phyloP scores from a whole-genome alignment of 1,140 invertebrate species.

The Vanessa atalanta region DNA sequence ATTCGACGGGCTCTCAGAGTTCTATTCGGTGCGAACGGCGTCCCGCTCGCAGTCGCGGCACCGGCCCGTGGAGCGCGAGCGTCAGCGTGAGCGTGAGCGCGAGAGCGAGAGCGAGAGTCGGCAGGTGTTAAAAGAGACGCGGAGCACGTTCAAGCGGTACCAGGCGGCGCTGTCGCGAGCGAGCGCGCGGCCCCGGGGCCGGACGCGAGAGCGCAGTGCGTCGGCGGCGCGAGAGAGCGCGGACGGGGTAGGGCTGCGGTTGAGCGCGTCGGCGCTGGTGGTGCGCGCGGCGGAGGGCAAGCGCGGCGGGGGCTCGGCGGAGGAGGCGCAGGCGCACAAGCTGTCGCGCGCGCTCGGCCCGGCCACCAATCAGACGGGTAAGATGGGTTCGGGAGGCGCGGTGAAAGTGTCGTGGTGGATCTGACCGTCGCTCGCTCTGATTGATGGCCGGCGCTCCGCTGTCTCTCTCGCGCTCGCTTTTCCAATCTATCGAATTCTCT shows the following conservation, averaged over 20 bases:
- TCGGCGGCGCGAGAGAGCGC: slow-evolving; percentile 79
- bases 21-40: slow-evolving; percentile 86
- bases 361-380: slow-evolving; percentile 83
- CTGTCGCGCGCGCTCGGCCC: slow-evolving; percentile 52
- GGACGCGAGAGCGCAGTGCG: background rate
- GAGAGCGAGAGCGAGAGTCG: slow-evolving; percentile 40
- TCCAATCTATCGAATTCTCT: slow-evolving; percentile 23
- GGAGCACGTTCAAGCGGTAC: slow-evolving; percentile 72
- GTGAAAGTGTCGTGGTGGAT: slow-evolving; percentile 71
- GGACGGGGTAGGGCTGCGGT: slow-evolving; percentile 70
- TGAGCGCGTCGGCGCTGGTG: slow-evolving; percentile 79
- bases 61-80: slow-evolving; percentile 58
- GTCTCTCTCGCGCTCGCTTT: slow-evolving; percentile 42
- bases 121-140: slow-evolving; percentile 71
- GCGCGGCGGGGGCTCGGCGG: slow-evolving; percentile 82
- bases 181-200: slow-evolving; percentile 4
- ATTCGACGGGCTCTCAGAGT: slow-evolving; percentile 92
- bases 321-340: slow-evolving; percentile 81
- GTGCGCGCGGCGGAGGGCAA: slow-evolving; percentile 48
- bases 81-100: slow-evolving; percentile 29
- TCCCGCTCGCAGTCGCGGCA: slow-evolving; percentile 64
- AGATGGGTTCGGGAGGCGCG: slow-evolving; percentile 55
- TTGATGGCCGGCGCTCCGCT: slow-evolving; percentile 68
- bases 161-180: slow-evolving; percentile 52
- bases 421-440: slow-evolving; percentile 70